These are phyloP conservation scores for Aethina tumida DNA, from an alignment of 1,140 invertebrate genomes.

Conservation along the genomic window DNA sequence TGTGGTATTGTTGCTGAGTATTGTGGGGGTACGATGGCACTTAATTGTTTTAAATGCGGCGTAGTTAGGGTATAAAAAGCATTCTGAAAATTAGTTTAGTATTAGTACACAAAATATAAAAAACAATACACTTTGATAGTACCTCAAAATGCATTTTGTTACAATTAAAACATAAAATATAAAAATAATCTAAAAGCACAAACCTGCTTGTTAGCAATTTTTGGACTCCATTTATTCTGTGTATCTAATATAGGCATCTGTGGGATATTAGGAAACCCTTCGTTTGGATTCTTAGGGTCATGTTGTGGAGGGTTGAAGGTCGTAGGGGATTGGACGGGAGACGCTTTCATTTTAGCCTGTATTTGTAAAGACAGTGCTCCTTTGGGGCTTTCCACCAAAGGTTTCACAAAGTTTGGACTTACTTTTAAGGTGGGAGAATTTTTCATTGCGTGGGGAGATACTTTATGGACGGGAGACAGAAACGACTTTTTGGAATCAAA, in stretches of 20 bases:
- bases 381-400: constrained; percentile 29
- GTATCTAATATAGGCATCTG: constrained; percentile 27
- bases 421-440: constrained; percentile 26
- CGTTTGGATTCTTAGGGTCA: constrained; percentile 9
- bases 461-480: constrained; percentile 8
- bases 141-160: too few relatives aligned
- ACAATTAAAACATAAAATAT: neutral
- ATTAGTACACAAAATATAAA: constrained; percentile 5
- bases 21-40: constrained; percentile 25
- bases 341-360: constrained; percentile 29
- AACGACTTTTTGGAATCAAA: constrained; percentile 14
- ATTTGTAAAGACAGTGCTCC: constrained; percentile 32
- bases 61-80: constrained; percentile 37
- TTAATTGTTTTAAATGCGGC: constrained; percentile 32
- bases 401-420: constrained; percentile 27
- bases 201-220: constrained; percentile 20
- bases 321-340: constrained; percentile 15
- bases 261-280: constrained; percentile 18
- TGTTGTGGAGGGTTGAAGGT: constrained; percentile 9
- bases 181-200: constrained; percentile 25
- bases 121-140: too few relatives aligned
- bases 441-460: constrained; percentile 21
- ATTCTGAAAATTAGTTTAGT: constrained; percentile 32
- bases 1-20: constrained; percentile 35
- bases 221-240: constrained; percentile 20